A percentile compares a stretch with the other conserved stretches of the same genome.
phyloP scores from a whole-genome alignment of 2,797 vertebrate species.

The Orientallactaga sibirica region DNA sequence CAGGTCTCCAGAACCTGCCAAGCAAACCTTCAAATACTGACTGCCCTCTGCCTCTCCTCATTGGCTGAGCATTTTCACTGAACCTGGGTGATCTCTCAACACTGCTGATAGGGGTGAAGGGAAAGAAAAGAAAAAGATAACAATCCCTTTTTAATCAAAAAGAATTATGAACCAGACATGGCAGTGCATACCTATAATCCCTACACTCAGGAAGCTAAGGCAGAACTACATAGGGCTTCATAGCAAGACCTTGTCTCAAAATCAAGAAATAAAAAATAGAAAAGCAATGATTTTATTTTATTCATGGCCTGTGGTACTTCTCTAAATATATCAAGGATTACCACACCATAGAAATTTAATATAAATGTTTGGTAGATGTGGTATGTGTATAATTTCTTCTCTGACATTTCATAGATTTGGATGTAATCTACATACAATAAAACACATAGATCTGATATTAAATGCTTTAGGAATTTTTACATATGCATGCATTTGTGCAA shows the following conservation, averaged over 20 bases:
- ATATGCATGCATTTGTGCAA: constrained; percentile 25
- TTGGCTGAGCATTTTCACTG: constrained; percentile 25
- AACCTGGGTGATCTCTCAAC: background rate
- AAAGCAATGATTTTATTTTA: background rate
- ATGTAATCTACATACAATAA: constrained; percentile 38
- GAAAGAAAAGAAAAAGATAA: background rate
- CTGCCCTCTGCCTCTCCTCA: background rate
- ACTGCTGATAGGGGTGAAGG: background rate
- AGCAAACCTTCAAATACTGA: background rate
- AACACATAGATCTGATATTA: constrained; percentile 13
- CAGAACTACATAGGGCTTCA: background rate
- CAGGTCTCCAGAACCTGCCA: background rate
- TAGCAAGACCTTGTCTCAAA: background rate
- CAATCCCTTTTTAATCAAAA: constrained; percentile 32
- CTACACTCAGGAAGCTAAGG: background rate
- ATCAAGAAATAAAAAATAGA: background rate
- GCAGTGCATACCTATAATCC: background rate
- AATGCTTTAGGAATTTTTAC: constrained; percentile 7
- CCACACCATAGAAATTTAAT: constrained; percentile 21
- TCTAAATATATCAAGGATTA: constrained; percentile 16
- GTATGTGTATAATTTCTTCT: constrained; percentile 40
- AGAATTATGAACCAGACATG: background rate
- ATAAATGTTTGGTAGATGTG: constrained; percentile 44
- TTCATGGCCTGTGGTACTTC: background rate
- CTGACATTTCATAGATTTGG: background rate